Evolutionary conservation across 2,888 invertebrate genomes (phyloP), one percentile per base, ranked within the genome.

Genomic region (Sycophila texana): DNA sequence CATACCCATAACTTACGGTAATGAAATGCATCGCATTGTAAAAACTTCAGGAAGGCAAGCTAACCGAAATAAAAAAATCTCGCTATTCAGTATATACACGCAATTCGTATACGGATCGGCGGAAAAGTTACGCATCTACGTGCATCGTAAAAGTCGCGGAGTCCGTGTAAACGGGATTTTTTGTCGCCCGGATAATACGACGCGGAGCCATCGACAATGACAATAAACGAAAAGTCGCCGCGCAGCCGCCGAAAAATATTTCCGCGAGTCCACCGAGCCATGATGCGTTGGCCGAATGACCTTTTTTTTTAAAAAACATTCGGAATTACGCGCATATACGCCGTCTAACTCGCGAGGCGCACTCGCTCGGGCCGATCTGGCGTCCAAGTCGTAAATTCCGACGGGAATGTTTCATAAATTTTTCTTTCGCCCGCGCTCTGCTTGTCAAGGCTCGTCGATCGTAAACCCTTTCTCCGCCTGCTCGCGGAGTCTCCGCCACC

Each of bases 351-450:
- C 10, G 68, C 65, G 66, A 16, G 49, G 67, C 26, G 57, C 22
- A 49, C 58, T 67, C 39, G 18, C 30, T n/a, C n/a, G n/a, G 49
- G 16, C 16, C 47, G 71, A 61, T 60, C 51, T 53, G 57, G 57
- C 39, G 39, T 71, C 65, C 53, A 39, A 65, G 60, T 73, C 39
- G 49, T 77, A 77, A 77, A 77, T 77, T 67, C 18, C 66, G 20
- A 55, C 67, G 53, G 39, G 55, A 67, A 61, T 49, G 66, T 77
- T 74, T 77, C 72, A 77, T 77, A 77, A 26, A 73, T 77, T 77
- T 77, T 73, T 77, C 60, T 47, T 20, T 2, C 10, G 20, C 16
- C 20, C 26, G 39, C 47, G 16, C 16, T 20, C 16, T 20, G 39
- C 63, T 51, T 53, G 73, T 77, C 72, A 51, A 20, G 13, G 16